Evolutionary conservation across 1,140 invertebrate genomes (phyloP).

Genomic region (Zaprionus gabonicus): DNA sequence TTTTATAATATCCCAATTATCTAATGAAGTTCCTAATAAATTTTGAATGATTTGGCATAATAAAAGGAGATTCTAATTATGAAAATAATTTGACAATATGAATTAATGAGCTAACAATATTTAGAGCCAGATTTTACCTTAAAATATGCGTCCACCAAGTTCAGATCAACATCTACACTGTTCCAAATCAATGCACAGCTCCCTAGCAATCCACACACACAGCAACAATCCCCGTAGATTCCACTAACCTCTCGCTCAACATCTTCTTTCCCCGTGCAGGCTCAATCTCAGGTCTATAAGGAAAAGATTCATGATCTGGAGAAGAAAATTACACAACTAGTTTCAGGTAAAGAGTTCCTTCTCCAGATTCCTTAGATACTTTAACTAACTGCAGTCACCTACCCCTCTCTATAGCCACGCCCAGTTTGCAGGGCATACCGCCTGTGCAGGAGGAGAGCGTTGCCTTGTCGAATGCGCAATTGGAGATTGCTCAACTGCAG

Average conservation of each 20-base stretch:
- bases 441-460: conserved; percentile 49
- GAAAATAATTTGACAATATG: too few relatives aligned
- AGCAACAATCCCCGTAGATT: not conserved
- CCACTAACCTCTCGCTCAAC: not conserved
- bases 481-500: conserved; percentile 83
- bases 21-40: not conserved
- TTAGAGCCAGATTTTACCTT: not conserved
- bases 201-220: not conserved
- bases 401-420: conserved; percentile 30
- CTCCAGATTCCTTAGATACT: not conserved
- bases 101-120: not conserved
- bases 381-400: not conserved
- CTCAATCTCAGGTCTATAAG: conserved; percentile 79
- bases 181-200: conserved; percentile 41
- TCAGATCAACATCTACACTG: not conserved
- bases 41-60: too few relatives aligned
- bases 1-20: not conserved
- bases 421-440: conserved; percentile 59
- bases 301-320: conserved; percentile 85
- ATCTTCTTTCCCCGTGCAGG: conserved; percentile 42
- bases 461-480: conserved; percentile 74
- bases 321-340: conserved; percentile 76
- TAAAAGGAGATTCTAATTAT: too few relatives aligned
- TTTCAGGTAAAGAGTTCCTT: conserved; percentile 56
- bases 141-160: too few relatives aligned